Conservation (phyloP, 1,140 invertebrate species). For the Hirudo medicinalis region DNA sequence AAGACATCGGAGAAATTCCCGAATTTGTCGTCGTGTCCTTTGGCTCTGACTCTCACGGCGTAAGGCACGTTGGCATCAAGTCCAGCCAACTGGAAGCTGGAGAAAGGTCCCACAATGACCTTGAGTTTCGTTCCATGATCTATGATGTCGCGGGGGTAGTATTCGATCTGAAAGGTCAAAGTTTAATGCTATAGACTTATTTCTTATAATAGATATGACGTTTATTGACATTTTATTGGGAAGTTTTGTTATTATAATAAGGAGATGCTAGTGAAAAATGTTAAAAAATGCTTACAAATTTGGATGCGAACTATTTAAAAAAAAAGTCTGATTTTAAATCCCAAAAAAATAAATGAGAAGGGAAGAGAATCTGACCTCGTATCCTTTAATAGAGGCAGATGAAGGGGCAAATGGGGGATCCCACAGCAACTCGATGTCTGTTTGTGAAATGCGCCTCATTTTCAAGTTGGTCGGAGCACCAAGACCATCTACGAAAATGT, state of each 20-base stretch:
- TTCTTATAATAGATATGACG: too few relatives aligned
- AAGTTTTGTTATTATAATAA: too few relatives aligned
- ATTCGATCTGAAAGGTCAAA: neutral
- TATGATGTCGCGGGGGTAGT: neutral
- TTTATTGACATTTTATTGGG: too few relatives aligned
- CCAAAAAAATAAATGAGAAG: neutral
- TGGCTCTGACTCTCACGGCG: slow-evolving; percentile 61
- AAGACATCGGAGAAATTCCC: slow-evolving; percentile 34
- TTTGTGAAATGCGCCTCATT: slow-evolving; percentile 46
- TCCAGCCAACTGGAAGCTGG: slow-evolving; percentile 59
- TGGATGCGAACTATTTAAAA: too few relatives aligned
- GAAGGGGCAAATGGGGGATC: slow-evolving; percentile 51
- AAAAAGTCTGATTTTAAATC: neutral
- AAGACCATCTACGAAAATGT: slow-evolving; percentile 55
- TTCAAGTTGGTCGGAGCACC: slow-evolving; percentile 71
- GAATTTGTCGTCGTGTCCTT: slow-evolving; percentile 31
- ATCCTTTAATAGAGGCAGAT: neutral
- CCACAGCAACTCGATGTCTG: slow-evolving; percentile 90
- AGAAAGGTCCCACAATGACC: slow-evolving; percentile 31
- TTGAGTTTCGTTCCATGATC: slow-evolving; percentile 10
- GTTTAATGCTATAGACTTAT: too few relatives aligned
- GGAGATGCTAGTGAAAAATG: too few relatives aligned
- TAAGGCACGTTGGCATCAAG: slow-evolving; percentile 81
- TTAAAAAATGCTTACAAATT: too few relatives aligned
- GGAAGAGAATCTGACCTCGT: neutral